Evolutionary conservation across 2,888 invertebrate species (phyloP).

Genomic region (Trissoscelio sp.): DNA sequence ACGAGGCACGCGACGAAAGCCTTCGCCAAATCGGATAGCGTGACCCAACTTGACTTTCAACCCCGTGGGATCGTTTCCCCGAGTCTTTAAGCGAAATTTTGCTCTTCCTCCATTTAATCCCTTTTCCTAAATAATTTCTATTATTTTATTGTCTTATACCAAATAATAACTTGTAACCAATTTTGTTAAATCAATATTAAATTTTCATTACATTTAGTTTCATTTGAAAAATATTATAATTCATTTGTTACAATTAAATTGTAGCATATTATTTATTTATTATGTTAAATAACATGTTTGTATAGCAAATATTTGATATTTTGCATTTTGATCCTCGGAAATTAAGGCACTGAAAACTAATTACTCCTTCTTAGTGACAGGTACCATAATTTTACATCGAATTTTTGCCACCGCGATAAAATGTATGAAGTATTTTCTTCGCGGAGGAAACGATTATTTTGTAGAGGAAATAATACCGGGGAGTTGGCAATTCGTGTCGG

Average conservation of each 20-base stretch:
- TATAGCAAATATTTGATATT: too few relatives aligned
- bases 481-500: conserved; percentile 39
- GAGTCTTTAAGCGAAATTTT: conserved; percentile 53
- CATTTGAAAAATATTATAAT: too few relatives aligned
- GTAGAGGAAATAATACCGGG: conserved; percentile 37
- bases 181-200: too few relatives aligned
- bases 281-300: too few relatives aligned
- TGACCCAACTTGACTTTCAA: conserved; percentile 68
- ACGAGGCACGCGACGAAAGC: conserved; percentile 65
- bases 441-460: conserved; percentile 49
- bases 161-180: neutral
- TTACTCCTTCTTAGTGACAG: neutral
- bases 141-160: conserved; percentile 1
- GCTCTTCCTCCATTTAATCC: conserved; percentile 16
- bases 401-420: conserved; percentile 23
- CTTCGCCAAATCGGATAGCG: conserved; percentile 69
- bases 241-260: too few relatives aligned
- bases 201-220: too few relatives aligned
- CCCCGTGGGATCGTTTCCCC: conserved; percentile 66
- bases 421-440: conserved; percentile 37
- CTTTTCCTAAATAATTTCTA: neutral
- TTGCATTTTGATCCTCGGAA: too few relatives aligned
- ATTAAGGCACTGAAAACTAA: too few relatives aligned
- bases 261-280: too few relatives aligned
- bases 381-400: conserved; percentile 9